These are phyloP conservation scores for Sinelater perroti DNA, from an alignment of 2,888 invertebrate species.

Conservation along the genomic window DNA sequence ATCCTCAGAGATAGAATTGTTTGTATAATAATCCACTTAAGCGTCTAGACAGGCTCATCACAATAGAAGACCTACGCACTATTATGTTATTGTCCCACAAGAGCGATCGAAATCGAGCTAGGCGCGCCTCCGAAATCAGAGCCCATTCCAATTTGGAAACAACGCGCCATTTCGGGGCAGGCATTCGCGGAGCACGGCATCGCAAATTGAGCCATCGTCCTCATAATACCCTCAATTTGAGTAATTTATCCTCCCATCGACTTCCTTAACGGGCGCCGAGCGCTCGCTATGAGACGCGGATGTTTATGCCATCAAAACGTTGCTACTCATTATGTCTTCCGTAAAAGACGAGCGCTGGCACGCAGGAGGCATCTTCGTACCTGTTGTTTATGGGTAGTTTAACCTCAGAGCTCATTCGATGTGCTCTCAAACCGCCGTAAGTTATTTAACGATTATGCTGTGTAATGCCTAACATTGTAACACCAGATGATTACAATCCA, in stretches of 20 bases:
- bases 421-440: no score
- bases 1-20: conserved; percentile 33
- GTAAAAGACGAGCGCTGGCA: neutral
- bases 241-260: neutral
- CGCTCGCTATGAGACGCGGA: neutral
- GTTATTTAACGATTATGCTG: no score
- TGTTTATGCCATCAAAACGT: conserved; percentile 10
- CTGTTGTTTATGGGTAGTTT: conserved; percentile 16
- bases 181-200: no score
- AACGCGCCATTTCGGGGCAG: no score
- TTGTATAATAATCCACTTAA: conserved; percentile 25
- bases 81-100: conserved; percentile 9
- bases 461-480: no score
- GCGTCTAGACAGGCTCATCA: conserved; percentile 32
- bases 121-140: neutral
- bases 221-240: neutral
- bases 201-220: no score
- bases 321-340: conserved; percentile 9
- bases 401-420: no score
- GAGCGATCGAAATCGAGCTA: neutral
- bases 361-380: conserved; percentile 3
- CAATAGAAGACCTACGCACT: conserved; percentile 32
- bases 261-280: neutral
- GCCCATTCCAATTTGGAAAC: no score
- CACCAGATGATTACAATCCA: no score